Base-by-base conservation (phyloP, 2,888 invertebrate genomes). In the Melanotus villosus region DNA sequence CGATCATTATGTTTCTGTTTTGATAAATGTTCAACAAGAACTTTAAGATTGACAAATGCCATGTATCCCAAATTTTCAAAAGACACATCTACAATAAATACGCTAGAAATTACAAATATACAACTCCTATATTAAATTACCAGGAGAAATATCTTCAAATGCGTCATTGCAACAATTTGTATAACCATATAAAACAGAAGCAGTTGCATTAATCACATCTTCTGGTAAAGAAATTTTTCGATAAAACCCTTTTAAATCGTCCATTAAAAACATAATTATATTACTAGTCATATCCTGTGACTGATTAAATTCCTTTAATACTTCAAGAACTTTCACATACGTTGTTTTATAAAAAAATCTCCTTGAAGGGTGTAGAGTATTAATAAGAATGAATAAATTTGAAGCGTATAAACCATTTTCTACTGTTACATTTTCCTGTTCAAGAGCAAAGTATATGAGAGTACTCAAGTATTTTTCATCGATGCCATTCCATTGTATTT, bases 31-130 rank as follows among this genome's bases (percentile, higher is more conserved):
- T 62, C 36, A 5, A 30, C 47, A 7, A 68, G 14, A 16, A 57
- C 21, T 47, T 62, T 56, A 9, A 68, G 47, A 21, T 56, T 32
- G 7, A 62, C 63, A 57, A 68, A 68, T 0, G 68, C 68, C 12
- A 45, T 60, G 32, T 68, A 68, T 9, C 68, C 68, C 12, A 68
- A 32, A 16, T 57, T 68, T 32, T 57, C 36, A 30, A 43, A 30
- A 0, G 45, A 30, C 23, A 50, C 18, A 47, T 56, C 63, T 68
- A 30, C 32, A 68, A 62, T 4, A 10, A 12, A 16, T 2, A n/a
- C n/a, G n/a, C n/a, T n/a, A n/a, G n/a, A n/a, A n/a, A n/a, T 2
- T 36, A 36, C 4, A 38, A 6, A 6, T n/a, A 38, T 26, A 5
- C 26, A 26, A 26, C 4, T 26, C 7, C 26, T 7, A 38, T 6